Conservation (phyloP, 2,113 vertebrate species). For the Candoia aspera region DNA sequence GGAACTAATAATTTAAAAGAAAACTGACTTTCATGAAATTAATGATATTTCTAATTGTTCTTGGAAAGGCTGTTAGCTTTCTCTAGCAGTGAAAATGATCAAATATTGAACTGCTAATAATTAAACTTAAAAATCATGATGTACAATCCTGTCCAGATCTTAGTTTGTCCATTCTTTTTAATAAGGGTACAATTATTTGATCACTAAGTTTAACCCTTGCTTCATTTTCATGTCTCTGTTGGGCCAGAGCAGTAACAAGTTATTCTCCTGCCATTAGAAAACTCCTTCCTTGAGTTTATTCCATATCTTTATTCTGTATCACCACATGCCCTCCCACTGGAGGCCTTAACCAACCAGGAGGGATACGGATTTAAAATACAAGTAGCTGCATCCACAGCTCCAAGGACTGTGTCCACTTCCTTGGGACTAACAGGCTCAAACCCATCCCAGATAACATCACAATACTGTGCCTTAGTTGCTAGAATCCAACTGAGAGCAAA, state of each 20-base stretch:
- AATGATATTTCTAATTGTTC: background rate
- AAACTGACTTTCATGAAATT: slow-evolving; percentile 4
- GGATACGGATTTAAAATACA: background rate
- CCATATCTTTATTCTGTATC: background rate
- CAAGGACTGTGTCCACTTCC: background rate
- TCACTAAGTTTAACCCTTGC: background rate
- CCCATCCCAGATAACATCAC: background rate
- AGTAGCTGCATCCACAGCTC: background rate
- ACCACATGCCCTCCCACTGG: too few relatives aligned
- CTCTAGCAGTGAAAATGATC: background rate
- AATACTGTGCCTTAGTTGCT: background rate
- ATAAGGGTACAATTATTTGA: background rate
- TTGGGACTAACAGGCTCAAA: background rate
- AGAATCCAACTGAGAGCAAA: background rate
- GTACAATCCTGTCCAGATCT: background rate
- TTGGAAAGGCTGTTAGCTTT: background rate
- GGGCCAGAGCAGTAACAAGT: background rate
- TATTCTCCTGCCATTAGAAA: background rate
- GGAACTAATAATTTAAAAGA: background rate
- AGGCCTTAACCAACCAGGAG: background rate
- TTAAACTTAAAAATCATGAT: background rate
- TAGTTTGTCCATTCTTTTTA: background rate
- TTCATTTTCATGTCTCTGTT: background rate
- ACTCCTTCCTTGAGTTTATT: background rate
- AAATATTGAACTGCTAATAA: background rate